Base-by-base conservation (phyloP, 2,888 invertebrate species). In the Lepidonotus clava region DNA sequence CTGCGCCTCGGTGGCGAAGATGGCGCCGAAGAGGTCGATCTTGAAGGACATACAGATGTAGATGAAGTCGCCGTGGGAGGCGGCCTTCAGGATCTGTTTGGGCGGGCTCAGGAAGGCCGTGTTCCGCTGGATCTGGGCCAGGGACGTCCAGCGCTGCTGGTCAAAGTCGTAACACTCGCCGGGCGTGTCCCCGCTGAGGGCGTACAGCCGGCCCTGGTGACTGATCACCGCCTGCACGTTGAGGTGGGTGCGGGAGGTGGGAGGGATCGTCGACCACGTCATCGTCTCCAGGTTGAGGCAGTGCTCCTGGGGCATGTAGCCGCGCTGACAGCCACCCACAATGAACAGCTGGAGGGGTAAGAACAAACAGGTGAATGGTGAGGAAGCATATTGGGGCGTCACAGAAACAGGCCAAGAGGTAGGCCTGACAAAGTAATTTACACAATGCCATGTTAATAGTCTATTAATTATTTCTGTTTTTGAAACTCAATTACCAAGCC, bases 271-370 rank as follows among this genome's bases (percentile, higher is more conserved):
- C n/a, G 83, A 83, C 83, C 83, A 83, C 21, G 83, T 83, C 53
- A 83, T 51, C 21, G 83, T 56, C 83, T 83, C 83, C 32, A 83
- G 32, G 56, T 83, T 56, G 5, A 83, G 83, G 83, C 56, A 83
- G 24, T 83, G 83, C 83, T 83, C 83, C 38, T 56, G 56, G 21
- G 83, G 83, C 4, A 83, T 83, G 36, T 83, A 83, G 21, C 53
- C 83, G 6, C n/a, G 53, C 56, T 83, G 83, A n/a, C 38, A 36
- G 56, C 83, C 83, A 36, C 83, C 83, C 4, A 83, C 38, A 8
- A 56, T 83, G 56, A 46, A 83, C 34, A 83, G 51, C 83, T 83
- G 36, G 11, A n/a, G 34, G 8, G 0, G 38, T 8, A 18, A 11
- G 18, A 46, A 46, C 46, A 46, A 46, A 11, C 8, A 18, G 46